phyloP scores from a whole-genome alignment of 2,797 vertebrate genomes.

The Characodon lateralis region DNA sequence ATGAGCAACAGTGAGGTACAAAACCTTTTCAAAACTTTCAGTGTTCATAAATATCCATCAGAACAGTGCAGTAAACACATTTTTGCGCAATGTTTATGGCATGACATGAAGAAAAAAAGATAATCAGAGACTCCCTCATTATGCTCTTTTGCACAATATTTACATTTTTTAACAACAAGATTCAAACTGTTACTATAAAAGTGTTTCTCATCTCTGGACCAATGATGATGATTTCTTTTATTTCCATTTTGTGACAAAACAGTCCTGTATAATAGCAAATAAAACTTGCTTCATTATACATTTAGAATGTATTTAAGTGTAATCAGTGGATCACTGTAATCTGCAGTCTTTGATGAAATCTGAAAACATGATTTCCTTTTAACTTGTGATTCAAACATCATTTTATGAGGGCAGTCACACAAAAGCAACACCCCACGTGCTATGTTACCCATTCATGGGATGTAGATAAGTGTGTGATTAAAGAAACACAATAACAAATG shows the following conservation, averaged over 20 bases:
- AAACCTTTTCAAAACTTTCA: neutral
- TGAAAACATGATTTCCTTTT: too few relatives aligned
- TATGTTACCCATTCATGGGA: too few relatives aligned
- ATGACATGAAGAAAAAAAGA: neutral
- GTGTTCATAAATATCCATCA: neutral
- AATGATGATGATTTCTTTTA: neutral
- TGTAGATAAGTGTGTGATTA: too few relatives aligned
- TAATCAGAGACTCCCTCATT: neutral
- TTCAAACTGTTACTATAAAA: too few relatives aligned
- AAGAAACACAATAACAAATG: neutral
- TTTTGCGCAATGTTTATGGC: neutral
- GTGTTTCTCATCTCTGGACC: too few relatives aligned
- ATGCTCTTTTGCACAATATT: neutral
- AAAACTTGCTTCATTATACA: neutral
- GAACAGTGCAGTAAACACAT: neutral
- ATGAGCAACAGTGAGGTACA: constrained; percentile 96
- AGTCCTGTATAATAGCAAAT: neutral
- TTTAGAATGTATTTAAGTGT: neutral
- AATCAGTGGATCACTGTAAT: neutral
- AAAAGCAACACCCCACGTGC: too few relatives aligned
- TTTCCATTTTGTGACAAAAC: neutral
- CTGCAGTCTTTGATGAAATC: too few relatives aligned
- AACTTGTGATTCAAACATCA: too few relatives aligned
- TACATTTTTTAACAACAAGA: too few relatives aligned
- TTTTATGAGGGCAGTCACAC: too few relatives aligned